Conservation (phyloP, 2,797 vertebrate species). For the Epinephelus coioides region DNA sequence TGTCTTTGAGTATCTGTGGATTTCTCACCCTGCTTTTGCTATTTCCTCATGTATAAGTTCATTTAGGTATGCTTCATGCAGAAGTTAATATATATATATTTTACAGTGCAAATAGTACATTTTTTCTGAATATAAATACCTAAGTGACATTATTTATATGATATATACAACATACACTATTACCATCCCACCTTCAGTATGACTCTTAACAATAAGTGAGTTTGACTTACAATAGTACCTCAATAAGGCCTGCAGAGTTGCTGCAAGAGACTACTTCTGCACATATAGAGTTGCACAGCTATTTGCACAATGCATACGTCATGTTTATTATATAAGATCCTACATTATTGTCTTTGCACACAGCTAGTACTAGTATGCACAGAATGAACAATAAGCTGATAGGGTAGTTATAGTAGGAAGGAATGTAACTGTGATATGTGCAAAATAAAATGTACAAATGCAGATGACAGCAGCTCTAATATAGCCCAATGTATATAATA, state of each 20-base stretch:
- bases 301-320: conserved; percentile 6
- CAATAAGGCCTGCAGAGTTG: background rate
- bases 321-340: conserved; percentile 9
- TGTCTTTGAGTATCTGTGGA: background rate
- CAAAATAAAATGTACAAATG: background rate
- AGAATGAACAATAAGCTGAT: conserved; percentile 2
- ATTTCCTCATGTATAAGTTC: background rate
- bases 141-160: background rate
- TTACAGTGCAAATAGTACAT: background rate
- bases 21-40: background rate
- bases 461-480: background rate
- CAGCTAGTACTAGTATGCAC: conserved; percentile 1
- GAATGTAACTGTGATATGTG: background rate
- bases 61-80: conserved; percentile 8
- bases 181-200: background rate
- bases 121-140: background rate
- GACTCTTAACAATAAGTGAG: background rate
- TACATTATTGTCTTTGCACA: conserved; percentile 11
- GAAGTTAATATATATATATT: background rate
- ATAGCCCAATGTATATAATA: background rate
- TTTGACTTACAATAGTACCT: conserved; percentile 2
- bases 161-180: background rate
- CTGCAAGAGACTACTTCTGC: conserved; percentile 3
- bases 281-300: background rate
- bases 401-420: background rate